Conservation (phyloP, 30 jellyfish, hydroid and myxozoan species). For the Clytia hemisphaerica region DNA sequence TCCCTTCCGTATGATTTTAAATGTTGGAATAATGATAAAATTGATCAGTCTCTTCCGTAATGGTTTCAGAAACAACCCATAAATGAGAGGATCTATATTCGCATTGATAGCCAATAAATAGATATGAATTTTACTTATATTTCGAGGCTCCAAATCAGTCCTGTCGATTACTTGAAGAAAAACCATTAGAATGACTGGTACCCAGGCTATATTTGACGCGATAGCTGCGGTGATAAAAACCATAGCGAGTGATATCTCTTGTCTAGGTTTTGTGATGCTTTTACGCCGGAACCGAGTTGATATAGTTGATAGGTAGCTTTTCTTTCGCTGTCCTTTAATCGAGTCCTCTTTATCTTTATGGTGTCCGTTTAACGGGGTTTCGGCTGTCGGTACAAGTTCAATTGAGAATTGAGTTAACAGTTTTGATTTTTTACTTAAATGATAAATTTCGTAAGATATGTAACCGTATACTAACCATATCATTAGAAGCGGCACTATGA, state of each 20-base stretch:
- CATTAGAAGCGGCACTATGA: conserved; percentile 6
- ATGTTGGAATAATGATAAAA: too few relatives aligned
- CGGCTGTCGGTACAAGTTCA: not conserved
- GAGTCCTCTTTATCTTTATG: too few relatives aligned
- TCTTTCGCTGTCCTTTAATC: not conserved
- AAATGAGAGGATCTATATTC: conserved; percentile 8
- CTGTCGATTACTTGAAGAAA: not conserved
- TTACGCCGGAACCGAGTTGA: not conserved
- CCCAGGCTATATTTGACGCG: conserved; percentile 6
- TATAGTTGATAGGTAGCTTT: not conserved
- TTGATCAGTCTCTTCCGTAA: too few relatives aligned
- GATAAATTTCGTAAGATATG: not conserved
- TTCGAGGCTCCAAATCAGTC: not conserved
- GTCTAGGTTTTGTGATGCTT: not conserved
- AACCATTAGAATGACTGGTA: conserved; percentile 2
- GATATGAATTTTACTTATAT: not conserved
- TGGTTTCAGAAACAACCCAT: conserved; percentile 14
- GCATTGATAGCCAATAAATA: conserved; percentile 8
- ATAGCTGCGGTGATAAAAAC: conserved; percentile 7
- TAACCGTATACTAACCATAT: not conserved
- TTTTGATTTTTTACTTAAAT: not conserved
- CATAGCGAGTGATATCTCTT: conserved; percentile 7
- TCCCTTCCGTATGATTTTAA: too few relatives aligned
- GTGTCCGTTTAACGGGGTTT: not conserved
- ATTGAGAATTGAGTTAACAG: not conserved